Conservation (phyloP, 2,797 vertebrate species). For the Alectoris magna region DNA sequence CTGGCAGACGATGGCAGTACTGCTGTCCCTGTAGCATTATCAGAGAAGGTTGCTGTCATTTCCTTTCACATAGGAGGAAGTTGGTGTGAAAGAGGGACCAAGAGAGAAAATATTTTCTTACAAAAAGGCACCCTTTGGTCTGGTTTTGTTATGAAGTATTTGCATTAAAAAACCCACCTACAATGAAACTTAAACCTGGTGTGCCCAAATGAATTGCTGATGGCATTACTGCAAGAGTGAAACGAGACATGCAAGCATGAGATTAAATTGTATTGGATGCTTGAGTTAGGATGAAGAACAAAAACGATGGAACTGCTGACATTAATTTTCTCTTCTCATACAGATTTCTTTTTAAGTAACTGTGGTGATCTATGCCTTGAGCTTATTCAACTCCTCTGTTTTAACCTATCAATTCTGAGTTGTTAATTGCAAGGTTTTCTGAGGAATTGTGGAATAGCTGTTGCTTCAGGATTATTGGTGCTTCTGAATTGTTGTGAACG, state of each 20-base stretch:
- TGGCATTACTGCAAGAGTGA: neutral
- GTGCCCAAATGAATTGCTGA: neutral
- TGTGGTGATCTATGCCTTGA: neutral
- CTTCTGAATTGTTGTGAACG: conserved; percentile 12
- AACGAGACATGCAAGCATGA: neutral
- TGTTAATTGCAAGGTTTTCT: conserved; percentile 3
- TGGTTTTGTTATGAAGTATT: neutral
- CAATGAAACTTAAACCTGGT: neutral
- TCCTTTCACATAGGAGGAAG: neutral
- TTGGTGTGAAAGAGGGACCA: neutral
- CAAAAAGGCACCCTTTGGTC: neutral
- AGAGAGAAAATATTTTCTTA: neutral
- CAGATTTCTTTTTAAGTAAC: neutral
- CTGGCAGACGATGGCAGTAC: neutral
- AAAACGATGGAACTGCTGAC: neutral
- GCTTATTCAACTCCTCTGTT: neutral
- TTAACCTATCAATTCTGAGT: neutral
- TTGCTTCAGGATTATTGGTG: neutral
- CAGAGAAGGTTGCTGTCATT: neutral
- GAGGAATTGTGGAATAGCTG: neutral
- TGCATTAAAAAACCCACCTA: neutral
- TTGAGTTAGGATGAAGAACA: neutral
- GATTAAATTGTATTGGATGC: neutral
- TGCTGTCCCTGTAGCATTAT: neutral
- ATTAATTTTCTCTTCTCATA: conserved; percentile 12